Percentiles rank a stretch among this genome's conserved stretches.
Evolutionary conservation across 2,113 vertebrate species (phyloP).

Genomic region (Megaceryle maxima): DNA sequence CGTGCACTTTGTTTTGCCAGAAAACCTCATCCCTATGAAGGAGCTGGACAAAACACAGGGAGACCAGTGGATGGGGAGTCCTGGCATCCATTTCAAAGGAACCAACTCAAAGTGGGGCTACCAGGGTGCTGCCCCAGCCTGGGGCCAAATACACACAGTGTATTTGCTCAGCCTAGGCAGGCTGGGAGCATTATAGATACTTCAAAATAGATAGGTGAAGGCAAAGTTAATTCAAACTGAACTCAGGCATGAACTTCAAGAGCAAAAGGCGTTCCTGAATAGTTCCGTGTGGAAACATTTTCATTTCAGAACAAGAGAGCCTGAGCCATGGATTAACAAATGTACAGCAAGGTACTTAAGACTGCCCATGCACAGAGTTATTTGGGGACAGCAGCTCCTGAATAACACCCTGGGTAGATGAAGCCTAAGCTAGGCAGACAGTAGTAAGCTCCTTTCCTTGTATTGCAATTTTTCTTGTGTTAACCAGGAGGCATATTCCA

Average conservation of each 20-base stretch:
- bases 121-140: background rate
- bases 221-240: conserved; percentile 21
- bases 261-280: background rate
- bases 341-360: background rate
- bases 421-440: conserved; percentile 8
- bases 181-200: background rate
- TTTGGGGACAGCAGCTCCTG: background rate
- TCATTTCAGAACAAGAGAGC: background rate
- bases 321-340: background rate
- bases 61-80: background rate
- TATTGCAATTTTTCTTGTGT: background rate
- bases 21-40: background rate
- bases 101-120: background rate
- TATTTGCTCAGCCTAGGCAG: background rate
- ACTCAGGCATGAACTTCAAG: background rate
- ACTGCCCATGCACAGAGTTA: background rate
- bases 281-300: background rate
- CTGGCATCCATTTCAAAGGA: background rate
- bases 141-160: background rate
- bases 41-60: background rate
- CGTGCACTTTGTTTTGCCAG: background rate
- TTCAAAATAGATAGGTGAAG: background rate
- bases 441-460: conserved; percentile 23
- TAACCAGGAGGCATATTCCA: background rate
- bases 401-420: background rate